Evolutionary conservation across 2,797 vertebrate genomes (phyloP), one percentile per base, ranked within the genome.

Genomic region (Decapterus maruadsi): DNA sequence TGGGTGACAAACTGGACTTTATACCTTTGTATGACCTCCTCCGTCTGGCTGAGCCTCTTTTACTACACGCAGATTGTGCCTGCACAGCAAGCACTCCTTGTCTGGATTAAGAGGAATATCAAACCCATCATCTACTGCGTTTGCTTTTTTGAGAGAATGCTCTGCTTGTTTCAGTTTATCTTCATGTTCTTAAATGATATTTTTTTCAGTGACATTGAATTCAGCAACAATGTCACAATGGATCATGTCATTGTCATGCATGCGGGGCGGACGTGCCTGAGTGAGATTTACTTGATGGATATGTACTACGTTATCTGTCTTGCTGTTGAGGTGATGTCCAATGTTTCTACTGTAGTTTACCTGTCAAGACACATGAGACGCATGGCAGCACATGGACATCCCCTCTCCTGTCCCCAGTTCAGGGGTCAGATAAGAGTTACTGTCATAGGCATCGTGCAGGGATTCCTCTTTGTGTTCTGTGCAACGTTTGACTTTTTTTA

Each of bases 61-160:
- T 91, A 88, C 63, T 85, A n/a, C 80, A 80, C 55, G 6, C 84
- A 91, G 60, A 86, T 94, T 31, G 87, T 94, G 13, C 91, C 92
- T 60, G 81, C 64, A 12, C 68, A 55, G 13, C 19, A 1, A 36
- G 34, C 54, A 0, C 19, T 83, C 43, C 84, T 75, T 53, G 59
- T 84, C 53, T 91, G 83, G 87, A 76, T 90, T 9, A 93, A 92
- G 77, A 92, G 45, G 26, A 88, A 88, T 31, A 83, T 90, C 42
- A 90, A 78, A 75, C 2, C 53, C 19, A 46, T 87, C 55, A 82
- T 90, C 19, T 93, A 85, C 63, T 59, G 19, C 10, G 10, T 63
- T 56, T 68, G 87, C 70, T 4, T 89, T 20, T 0, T 22, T 10
- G 85, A 84, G 40, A 87, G 50, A 60, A 8, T 81, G 16, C 45